A percentile compares a stretch with the other conserved stretches of the same genome.
Evolutionary conservation across 2,113 vertebrate species (phyloP).

Genomic region (Eptesicus fuscus): DNA sequence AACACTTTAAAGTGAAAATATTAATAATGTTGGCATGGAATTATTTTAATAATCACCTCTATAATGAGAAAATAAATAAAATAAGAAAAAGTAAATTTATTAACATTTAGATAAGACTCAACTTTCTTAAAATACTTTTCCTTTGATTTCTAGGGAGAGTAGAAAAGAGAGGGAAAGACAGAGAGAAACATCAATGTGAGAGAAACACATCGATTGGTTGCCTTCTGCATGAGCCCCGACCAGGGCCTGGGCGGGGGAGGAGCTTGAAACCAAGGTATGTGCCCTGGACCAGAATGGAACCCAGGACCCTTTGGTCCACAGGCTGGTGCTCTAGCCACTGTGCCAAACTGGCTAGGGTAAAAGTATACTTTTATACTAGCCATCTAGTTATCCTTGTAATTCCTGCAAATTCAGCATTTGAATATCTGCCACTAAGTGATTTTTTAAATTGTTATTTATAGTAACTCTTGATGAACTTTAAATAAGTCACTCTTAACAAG

Average conservation of each 20-base stretch:
- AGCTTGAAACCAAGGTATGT: too few relatives aligned
- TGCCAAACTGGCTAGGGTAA: not conserved
- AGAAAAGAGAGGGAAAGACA: too few relatives aligned
- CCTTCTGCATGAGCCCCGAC: too few relatives aligned
- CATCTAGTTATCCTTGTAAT: not conserved
- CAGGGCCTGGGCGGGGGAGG: too few relatives aligned
- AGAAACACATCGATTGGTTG: too few relatives aligned
- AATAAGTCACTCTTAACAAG: not conserved
- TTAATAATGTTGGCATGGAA: not conserved
- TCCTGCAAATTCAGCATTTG: not conserved
- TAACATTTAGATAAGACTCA: not conserved
- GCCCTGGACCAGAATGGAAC: too few relatives aligned
- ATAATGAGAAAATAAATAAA: not conserved
- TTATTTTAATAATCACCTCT: not conserved
- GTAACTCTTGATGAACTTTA: not conserved
- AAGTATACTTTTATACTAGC: not conserved
- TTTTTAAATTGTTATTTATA: not conserved
- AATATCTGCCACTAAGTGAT: not conserved
- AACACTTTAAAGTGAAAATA: not conserved
- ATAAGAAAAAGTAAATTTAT: not conserved
- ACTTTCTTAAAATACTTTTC: too few relatives aligned
- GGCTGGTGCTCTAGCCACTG: too few relatives aligned
- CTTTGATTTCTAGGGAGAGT: too few relatives aligned
- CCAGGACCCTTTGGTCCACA: too few relatives aligned
- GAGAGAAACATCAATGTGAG: too few relatives aligned